Evolutionary conservation across 2,888 invertebrate genomes (phyloP).

Genomic region (Dryobotodes eremita): DNA sequence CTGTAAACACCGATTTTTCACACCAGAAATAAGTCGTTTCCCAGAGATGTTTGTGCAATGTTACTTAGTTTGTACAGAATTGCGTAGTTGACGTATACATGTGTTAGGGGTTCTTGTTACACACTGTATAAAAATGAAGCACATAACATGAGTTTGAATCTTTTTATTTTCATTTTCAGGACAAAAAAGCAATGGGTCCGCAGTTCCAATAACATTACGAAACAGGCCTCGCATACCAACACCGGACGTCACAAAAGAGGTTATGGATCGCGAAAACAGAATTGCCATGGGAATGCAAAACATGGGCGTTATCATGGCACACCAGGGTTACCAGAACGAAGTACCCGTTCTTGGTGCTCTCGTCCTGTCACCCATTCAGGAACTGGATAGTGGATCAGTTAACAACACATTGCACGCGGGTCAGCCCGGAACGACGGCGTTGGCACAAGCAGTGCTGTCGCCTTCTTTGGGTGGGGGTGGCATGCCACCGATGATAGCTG

Average conservation of each 20-base stretch:
- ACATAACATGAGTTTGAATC: background rate
- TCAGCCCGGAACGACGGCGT: slow-evolving; percentile 94
- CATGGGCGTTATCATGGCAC: slow-evolving; percentile 93
- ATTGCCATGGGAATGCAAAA: slow-evolving; percentile 90
- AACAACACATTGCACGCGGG: slow-evolving; percentile 94
- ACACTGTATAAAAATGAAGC: background rate
- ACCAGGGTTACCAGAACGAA: slow-evolving; percentile 92
- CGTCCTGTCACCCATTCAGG: slow-evolving; percentile 95
- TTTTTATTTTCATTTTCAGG: slow-evolving; percentile 79
- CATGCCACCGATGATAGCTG: slow-evolving; percentile 83
- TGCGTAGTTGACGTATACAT: no score
- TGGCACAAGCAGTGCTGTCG: slow-evolving; percentile 95
- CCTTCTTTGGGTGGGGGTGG: slow-evolving; percentile 85
- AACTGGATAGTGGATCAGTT: slow-evolving; percentile 94
- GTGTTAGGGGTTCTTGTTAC: background rate
- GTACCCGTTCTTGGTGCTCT: slow-evolving; percentile 94
- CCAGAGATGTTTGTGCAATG: background rate
- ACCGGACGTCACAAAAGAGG: slow-evolving; percentile 96
- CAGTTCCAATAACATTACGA: slow-evolving; percentile 92
- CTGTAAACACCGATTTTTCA: background rate
- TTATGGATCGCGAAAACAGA: slow-evolving; percentile 93
- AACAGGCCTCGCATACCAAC: slow-evolving; percentile 97
- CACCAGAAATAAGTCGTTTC: background rate
- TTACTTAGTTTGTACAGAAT: background rate
- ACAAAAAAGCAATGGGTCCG: slow-evolving; percentile 93